These are phyloP conservation scores for Itoplectis maculator DNA, from an alignment of 2,888 invertebrate species.

Conservation along the genomic window DNA sequence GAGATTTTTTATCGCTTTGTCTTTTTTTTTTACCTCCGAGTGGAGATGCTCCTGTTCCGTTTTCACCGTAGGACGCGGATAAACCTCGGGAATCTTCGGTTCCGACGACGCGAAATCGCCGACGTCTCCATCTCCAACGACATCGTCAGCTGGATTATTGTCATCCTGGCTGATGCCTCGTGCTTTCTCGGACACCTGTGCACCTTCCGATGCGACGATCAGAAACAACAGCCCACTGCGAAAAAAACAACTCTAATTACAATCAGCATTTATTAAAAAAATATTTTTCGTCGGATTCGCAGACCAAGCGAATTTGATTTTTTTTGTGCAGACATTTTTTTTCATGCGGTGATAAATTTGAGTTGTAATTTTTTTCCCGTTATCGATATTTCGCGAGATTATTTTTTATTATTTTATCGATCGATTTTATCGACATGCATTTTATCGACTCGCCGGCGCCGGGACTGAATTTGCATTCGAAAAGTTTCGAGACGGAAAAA, in stretches of 20 bases:
- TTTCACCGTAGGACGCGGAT: constrained; percentile 58
- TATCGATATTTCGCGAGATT: too few relatives aligned
- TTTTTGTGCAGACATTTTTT: too few relatives aligned
- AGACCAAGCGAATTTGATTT: too few relatives aligned
- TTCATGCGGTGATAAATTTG: too few relatives aligned
- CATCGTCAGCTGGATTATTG: constrained; percentile 45
- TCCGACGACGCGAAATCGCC: constrained; percentile 32
- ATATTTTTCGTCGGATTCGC: neutral
- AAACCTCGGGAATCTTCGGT: constrained; percentile 40
- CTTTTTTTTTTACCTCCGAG: constrained; percentile 39
- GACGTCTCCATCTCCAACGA: neutral
- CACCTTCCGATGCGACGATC: constrained; percentile 87
- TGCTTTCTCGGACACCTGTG: constrained; percentile 61
- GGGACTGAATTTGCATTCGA: too few relatives aligned
- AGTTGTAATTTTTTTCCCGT: too few relatives aligned
- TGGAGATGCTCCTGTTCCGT: constrained; percentile 48
- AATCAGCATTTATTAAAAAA: neutral
- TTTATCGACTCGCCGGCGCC: too few relatives aligned
- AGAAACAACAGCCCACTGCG: constrained; percentile 87
- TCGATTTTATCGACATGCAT: too few relatives aligned
- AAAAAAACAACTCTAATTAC: neutral
- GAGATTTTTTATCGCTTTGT: neutral
- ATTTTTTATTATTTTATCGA: too few relatives aligned
- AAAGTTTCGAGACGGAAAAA: too few relatives aligned
- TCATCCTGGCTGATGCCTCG: constrained; percentile 45